A percentile compares a stretch with the other conserved stretches of the same genome.
Conservation (phyloP, 2,888 invertebrate species). For the Cephus spinipes region DNA sequence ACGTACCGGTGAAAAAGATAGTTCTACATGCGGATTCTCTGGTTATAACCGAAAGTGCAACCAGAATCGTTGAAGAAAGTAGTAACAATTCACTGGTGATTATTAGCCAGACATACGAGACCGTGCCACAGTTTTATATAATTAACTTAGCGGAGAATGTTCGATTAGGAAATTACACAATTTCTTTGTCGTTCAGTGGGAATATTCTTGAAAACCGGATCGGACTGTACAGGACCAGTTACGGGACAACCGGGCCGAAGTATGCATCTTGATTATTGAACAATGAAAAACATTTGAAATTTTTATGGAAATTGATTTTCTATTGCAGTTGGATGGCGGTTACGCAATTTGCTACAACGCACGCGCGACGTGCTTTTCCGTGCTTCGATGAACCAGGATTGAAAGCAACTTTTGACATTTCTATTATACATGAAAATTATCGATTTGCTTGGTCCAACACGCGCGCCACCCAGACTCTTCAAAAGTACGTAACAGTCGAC, state of each 20-base stretch:
- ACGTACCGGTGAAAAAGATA: slow-evolving; percentile 58
- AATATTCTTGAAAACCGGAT: slow-evolving; percentile 71
- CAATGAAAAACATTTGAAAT: slow-evolving; percentile 67
- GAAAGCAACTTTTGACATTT: slow-evolving; percentile 81
- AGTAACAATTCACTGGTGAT: slow-evolving; percentile 25
- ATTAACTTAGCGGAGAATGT: slow-evolving; percentile 29
- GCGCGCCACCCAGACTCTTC: slow-evolving; percentile 9
- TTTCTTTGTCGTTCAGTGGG: slow-evolving; percentile 71
- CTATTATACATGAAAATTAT: slow-evolving; percentile 71
- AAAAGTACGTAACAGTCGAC: neutral
- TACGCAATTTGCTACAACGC: slow-evolving; percentile 85
- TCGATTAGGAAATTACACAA: slow-evolving; percentile 59
- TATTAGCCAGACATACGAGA: slow-evolving; percentile 34
- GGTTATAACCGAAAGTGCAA: slow-evolving; percentile 43
- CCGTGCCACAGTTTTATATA: slow-evolving; percentile 42
- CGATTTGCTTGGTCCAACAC: slow-evolving; percentile 44
- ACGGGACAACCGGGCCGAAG: neutral
- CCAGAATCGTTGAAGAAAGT: slow-evolving; percentile 13
- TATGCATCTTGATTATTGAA: slow-evolving; percentile 62
- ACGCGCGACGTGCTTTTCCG: slow-evolving; percentile 86
- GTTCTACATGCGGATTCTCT: slow-evolving; percentile 68
- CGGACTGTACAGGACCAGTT: slow-evolving; percentile 74
- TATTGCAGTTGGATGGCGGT: slow-evolving; percentile 78
- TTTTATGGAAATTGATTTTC: neutral
- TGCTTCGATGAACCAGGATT: slow-evolving; percentile 88